These are phyloP conservation scores for Ophioninae sp. DNA, from an alignment of 2,888 invertebrate genomes.

Conservation along the genomic window DNA sequence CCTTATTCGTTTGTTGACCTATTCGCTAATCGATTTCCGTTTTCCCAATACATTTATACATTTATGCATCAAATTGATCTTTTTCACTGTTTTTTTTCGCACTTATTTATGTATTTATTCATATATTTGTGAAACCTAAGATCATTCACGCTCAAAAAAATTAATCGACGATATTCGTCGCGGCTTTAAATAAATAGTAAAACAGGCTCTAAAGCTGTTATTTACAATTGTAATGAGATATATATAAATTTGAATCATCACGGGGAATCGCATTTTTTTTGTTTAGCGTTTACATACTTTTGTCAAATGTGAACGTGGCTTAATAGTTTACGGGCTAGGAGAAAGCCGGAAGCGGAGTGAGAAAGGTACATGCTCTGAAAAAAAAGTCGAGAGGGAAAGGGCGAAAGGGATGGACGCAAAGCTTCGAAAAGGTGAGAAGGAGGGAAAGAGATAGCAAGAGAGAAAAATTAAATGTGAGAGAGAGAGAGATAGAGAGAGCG, in stretches of 20 bases:
- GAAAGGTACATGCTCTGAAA: conserved; percentile 6
- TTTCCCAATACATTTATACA: too few species aligned
- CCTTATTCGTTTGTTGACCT: too few species aligned
- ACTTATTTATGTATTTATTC: background rate
- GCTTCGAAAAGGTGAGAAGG: conserved; percentile 4
- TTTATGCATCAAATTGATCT: too few species aligned
- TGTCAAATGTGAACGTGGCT: conserved; percentile 10
- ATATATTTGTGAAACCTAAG: background rate
- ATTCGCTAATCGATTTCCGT: too few species aligned
- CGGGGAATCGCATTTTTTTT: too few species aligned
- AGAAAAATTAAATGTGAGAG: background rate
- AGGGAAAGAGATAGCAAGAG: conserved; percentile 3
- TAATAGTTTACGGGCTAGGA: conserved; percentile 8
- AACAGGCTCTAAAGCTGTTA: background rate
- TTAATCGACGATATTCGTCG: background rate
- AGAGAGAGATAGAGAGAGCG: conserved; percentile 20
- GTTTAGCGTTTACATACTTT: background rate
- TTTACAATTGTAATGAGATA: background rate
- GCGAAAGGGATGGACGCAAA: background rate
- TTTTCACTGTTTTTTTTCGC: background rate
- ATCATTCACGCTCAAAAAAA: background rate
- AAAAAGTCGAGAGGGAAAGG: conserved; percentile 15
- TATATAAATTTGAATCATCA: too few species aligned
- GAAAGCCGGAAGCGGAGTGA: conserved; percentile 33
- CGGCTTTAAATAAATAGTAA: background rate